A percentile compares a stretch with the other conserved stretches of the same genome.
Conservation (phyloP, 2,797 vertebrate species). For the Trachops cirrhosus region DNA sequence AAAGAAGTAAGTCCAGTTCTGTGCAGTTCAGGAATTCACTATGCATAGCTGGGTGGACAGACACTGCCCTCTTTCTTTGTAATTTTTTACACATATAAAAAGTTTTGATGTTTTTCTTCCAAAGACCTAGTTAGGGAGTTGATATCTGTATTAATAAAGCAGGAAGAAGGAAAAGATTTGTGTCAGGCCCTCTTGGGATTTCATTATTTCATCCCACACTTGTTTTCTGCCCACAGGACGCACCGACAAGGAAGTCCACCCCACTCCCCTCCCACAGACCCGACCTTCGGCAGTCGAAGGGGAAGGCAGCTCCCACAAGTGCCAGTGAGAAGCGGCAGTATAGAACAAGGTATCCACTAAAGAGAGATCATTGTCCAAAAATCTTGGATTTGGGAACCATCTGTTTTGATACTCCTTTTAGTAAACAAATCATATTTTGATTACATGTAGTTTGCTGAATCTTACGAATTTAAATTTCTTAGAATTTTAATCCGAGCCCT, state of each 20-base stretch:
- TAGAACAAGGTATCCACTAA: conserved; percentile 94
- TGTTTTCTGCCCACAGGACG: conserved; percentile 83
- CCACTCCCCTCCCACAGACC: conserved; percentile 86
- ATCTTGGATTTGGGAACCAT: conserved; percentile 65
- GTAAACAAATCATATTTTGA: not conserved
- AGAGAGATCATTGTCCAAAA: conserved; percentile 72
- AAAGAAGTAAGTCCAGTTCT: not conserved
- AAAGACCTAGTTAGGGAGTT: not conserved
- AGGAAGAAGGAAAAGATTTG: not conserved
- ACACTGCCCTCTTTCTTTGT: not conserved
- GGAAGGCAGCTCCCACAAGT: conserved; percentile 96
- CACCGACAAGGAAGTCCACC: conserved; percentile 88
- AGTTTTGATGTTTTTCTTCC: not conserved
- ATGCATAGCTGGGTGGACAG: not conserved
- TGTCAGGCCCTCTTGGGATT: not conserved
- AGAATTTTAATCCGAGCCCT: not conserved
- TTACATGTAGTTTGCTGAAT: not conserved
- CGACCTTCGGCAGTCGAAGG: conserved; percentile 89
- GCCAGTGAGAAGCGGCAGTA: conserved; percentile 93
- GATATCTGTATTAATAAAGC: not conserved
- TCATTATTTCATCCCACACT: conserved; percentile 26
- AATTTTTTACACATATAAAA: not conserved
- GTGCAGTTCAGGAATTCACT: not conserved
- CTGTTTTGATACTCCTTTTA: conserved; percentile 17
- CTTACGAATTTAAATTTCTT: not conserved